Evolutionary conservation across 1,140 invertebrate genomes (phyloP).

Genomic region (Macrotrachela quadricornifera): DNA sequence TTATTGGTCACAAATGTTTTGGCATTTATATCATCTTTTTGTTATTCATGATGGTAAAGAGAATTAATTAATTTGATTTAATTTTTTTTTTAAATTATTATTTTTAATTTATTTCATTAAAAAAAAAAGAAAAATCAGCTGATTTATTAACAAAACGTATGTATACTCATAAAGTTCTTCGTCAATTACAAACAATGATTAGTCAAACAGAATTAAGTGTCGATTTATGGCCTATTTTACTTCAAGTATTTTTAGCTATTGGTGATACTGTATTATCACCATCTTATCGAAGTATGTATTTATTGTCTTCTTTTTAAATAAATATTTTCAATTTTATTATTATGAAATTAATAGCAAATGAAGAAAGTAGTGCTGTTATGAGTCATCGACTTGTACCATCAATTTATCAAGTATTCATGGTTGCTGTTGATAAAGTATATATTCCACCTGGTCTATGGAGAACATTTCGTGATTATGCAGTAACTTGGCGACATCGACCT

Average conservation of each 20-base stretch:
- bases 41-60: conserved; percentile 58
- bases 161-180: conserved; percentile 62
- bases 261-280: conserved; percentile 73
- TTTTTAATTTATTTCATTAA: too few relatives aligned
- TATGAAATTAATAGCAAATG: conserved; percentile 23
- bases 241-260: conserved; percentile 70
- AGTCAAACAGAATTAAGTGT: conserved; percentile 30
- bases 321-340: neutral
- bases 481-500: conserved; percentile 65
- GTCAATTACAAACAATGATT: conserved; percentile 53
- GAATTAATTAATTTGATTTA: too few relatives aligned
- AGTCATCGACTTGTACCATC: conserved; percentile 77
- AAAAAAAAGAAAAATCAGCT: too few relatives aligned
- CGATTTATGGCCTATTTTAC: conserved; percentile 68
- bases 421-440: conserved; percentile 66
- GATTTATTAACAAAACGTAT: conserved; percentile 38
- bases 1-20: conserved; percentile 70
- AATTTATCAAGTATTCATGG: conserved; percentile 77
- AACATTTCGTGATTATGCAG: conserved; percentile 69
- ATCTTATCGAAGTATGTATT: conserved; percentile 53
- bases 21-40: conserved; percentile 81
- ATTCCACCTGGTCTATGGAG: conserved; percentile 85
- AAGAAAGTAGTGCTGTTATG: conserved; percentile 77
- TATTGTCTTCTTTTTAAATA: neutral
- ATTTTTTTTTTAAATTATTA: too few relatives aligned